Evolutionary conservation across 2,888 invertebrate genomes (phyloP).

Genomic region (Pecten maximus): DNA sequence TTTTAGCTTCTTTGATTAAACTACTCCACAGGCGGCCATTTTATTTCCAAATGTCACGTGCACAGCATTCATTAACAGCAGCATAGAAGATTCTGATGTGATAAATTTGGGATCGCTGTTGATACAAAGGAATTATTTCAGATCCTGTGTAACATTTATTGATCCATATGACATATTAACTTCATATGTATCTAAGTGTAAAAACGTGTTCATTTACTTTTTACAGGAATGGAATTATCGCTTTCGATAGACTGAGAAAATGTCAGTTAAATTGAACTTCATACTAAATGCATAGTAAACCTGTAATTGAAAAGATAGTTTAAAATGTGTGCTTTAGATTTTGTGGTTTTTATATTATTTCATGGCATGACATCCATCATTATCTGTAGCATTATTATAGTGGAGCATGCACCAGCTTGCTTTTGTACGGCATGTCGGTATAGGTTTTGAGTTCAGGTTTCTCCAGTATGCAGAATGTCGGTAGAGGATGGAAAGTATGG

Average conservation of each 20-base stretch:
- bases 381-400: no score
- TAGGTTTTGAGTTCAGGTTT: no score
- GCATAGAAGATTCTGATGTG: not conserved
- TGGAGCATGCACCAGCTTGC: no score
- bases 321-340: no score
- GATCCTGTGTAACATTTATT: not conserved
- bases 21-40: conserved; percentile 19
- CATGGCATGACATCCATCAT: no score
- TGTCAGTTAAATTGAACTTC: not conserved
- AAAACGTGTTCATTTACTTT: not conserved
- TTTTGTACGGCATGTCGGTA: no score
- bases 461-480: no score
- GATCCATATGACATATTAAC: not conserved
- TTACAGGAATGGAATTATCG: not conserved
- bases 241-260: not conserved
- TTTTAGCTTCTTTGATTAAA: conserved; percentile 13
- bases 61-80: not conserved
- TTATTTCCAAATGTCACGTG: conserved; percentile 33
- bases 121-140: not conserved
- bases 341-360: no score
- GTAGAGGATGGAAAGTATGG: no score
- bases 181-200: not conserved
- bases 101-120: not conserved
- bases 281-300: no score
- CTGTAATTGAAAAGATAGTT: no score